Percentiles rank a stretch among this genome's conserved stretches.
These are phyloP conservation scores for Apteryx owenii DNA, from an alignment of 2,113 vertebrate genomes.

Conservation along the genomic window DNA sequence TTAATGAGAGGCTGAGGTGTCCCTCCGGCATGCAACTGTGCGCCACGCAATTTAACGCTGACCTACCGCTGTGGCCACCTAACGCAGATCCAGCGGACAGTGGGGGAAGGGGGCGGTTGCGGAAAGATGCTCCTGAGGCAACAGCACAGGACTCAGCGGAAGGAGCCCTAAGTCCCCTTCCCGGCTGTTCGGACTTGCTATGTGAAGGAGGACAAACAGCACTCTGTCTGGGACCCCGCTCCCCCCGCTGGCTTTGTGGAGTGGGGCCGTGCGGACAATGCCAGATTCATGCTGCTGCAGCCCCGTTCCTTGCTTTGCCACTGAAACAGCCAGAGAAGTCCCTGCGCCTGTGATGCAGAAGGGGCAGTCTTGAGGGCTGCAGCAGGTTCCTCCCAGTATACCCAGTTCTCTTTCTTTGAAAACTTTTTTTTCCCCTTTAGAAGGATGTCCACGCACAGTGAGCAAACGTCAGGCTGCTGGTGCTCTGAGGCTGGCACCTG, in stretches of 20 bases:
- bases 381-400: not conserved
- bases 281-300: not conserved
- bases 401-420: not conserved
- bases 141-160: not conserved
- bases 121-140: not conserved
- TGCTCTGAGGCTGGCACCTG: rapidly evolving
- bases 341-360: not conserved
- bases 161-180: not conserved
- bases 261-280: not conserved
- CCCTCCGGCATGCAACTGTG: not conserved
- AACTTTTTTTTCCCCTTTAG: not conserved
- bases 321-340: not conserved
- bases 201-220: not conserved
- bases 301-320: not conserved
- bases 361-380: rapidly evolving
- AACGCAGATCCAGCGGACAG: not conserved
- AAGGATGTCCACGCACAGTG: not conserved
- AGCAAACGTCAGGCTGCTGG: not conserved
- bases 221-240: not conserved
- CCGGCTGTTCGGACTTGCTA: not conserved
- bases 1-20: slow-evolving; percentile 27
- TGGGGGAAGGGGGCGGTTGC: not conserved
- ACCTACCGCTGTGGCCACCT: rapidly evolving
- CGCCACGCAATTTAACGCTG: not conserved
- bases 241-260: not conserved